Evolutionary conservation across 2,888 invertebrate species (phyloP).

Genomic region (Schizaphis graminum): DNA sequence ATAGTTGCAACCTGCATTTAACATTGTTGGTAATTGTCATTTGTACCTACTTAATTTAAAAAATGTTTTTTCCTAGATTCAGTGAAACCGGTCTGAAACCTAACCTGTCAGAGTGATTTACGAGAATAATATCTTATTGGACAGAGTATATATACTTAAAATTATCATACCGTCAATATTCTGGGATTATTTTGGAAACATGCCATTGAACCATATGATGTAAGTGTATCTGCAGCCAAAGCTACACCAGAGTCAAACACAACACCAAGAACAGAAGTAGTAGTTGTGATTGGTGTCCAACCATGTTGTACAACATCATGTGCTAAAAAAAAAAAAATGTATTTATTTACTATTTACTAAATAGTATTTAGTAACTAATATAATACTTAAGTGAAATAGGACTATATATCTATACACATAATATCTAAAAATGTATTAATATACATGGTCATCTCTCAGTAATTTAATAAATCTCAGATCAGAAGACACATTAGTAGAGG

Average conservation of each 20-base stretch:
- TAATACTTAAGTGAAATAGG: background rate
- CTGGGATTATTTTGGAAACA: constrained; percentile 88
- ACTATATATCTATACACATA: background rate
- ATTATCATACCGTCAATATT: constrained; percentile 76
- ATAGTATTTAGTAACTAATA: background rate
- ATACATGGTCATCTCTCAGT: too few species aligned
- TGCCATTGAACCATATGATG: constrained; percentile 94
- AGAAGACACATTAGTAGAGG: background rate
- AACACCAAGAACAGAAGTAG: constrained; percentile 91
- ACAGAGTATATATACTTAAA: background rate
- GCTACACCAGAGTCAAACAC: constrained; percentile 90
- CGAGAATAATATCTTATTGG: background rate
- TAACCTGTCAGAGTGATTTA: too few species aligned
- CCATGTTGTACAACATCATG: constrained; percentile 64
- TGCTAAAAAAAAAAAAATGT: background rate
- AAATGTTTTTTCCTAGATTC: too few species aligned
- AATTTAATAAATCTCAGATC: background rate
- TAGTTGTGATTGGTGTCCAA: constrained; percentile 84
- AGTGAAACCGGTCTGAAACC: too few species aligned
- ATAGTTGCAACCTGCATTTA: too few species aligned
- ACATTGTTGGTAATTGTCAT: too few species aligned
- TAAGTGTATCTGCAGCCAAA: constrained; percentile 92
- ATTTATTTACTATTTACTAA: background rate
- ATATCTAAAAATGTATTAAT: background rate
- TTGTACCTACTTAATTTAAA: too few species aligned